Evolutionary conservation across 1,140 invertebrate genomes (phyloP).

Genomic region (Palaemon carinicauda): DNA sequence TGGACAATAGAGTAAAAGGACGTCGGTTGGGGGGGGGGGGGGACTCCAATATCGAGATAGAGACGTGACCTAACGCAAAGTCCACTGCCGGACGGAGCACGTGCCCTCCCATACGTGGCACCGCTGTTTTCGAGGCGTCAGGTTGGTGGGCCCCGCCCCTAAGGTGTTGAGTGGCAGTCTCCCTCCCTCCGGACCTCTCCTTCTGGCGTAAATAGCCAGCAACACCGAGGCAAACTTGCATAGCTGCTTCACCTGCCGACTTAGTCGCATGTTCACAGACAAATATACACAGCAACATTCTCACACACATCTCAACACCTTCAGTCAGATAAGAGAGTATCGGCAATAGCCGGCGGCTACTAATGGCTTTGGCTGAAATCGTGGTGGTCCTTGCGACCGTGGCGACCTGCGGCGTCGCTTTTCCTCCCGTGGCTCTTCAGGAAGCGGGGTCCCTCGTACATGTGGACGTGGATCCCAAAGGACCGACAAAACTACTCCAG

Average conservation of each 20-base stretch:
- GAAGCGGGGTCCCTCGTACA: background rate
- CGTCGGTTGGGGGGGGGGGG: too few species aligned
- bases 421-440: background rate
- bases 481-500: slow-evolving; percentile 14
- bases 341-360: background rate
- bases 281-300: background rate
- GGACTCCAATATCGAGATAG: slow-evolving; percentile 16
- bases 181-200: slow-evolving; percentile 14
- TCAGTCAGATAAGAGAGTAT: background rate
- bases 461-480: background rate
- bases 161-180: slow-evolving; percentile 21
- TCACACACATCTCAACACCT: background rate
- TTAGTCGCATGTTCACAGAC: slow-evolving; percentile 12
- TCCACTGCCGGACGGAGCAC: background rate
- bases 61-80: background rate
- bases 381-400: background rate
- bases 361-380: background rate
- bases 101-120: slow-evolving; percentile 40
- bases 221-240: slow-evolving; percentile 32
- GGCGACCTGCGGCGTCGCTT: background rate
- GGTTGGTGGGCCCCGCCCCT: slow-evolving; percentile 25
- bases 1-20: background rate
- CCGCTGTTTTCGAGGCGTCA: slow-evolving; percentile 41
- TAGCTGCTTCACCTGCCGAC: slow-evolving; percentile 47
- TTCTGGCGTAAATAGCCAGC: slow-evolving; percentile 47